Evolutionary conservation across 2,113 vertebrate genomes (phyloP).

Genomic region (Capreolus pygargus): DNA sequence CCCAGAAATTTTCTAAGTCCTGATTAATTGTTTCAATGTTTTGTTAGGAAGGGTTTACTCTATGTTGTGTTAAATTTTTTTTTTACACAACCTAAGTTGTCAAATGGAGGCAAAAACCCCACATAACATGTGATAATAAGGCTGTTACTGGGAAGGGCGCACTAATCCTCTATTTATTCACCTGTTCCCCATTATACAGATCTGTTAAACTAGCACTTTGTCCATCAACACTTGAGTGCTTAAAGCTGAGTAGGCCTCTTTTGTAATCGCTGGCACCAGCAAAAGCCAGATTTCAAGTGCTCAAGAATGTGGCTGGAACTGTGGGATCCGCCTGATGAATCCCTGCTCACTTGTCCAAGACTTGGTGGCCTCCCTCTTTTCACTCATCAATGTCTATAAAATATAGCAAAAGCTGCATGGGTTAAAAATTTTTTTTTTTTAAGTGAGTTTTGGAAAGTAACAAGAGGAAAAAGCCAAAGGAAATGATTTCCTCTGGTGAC

Average conservation of each 20-base stretch:
- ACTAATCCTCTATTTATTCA: constrained; percentile 80
- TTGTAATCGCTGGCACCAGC: constrained; percentile 79
- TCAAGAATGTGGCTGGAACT: constrained; percentile 46
- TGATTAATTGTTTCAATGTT: constrained; percentile 27
- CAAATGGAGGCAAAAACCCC: constrained; percentile 26
- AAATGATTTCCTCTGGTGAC: constrained; percentile 58
- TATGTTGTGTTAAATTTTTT: neutral
- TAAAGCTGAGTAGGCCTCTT: constrained; percentile 80
- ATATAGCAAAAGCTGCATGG: neutral
- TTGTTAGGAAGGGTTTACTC: constrained; percentile 45
- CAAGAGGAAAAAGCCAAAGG: constrained; percentile 19
- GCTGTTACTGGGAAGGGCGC: constrained; percentile 74
- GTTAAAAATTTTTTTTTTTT: neutral
- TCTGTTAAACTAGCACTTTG: constrained; percentile 81
- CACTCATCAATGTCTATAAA: neutral
- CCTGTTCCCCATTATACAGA: constrained; percentile 82
- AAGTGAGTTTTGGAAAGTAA: neutral
- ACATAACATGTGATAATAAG: constrained; percentile 74
- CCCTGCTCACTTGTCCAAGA: constrained; percentile 56
- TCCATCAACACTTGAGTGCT: constrained; percentile 81
- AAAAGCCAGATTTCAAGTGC: constrained; percentile 73
- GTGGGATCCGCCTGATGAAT: constrained; percentile 15
- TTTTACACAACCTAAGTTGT: constrained; percentile 39
- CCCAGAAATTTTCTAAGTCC: constrained; percentile 40
- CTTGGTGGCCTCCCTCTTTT: neutral